These are phyloP conservation scores for Drosophila recens DNA, from an alignment of 2,888 invertebrate species.

Conservation along the genomic window DNA sequence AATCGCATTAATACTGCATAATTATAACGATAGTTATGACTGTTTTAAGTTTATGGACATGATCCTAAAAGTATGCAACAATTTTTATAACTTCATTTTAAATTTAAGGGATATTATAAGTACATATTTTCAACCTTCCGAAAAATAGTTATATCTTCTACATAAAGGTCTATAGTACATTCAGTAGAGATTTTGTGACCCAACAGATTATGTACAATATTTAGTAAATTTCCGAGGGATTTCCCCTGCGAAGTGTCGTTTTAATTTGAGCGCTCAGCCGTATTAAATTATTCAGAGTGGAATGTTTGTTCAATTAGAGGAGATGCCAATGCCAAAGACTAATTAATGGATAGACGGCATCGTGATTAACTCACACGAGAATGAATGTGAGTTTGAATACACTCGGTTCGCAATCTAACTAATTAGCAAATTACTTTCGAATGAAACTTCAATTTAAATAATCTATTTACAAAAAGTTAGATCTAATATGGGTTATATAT, in stretches of 20 bases:
- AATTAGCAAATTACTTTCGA: slow-evolving; percentile 71
- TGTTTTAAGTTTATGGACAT: background rate
- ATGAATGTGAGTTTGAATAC: slow-evolving; percentile 11
- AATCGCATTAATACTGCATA: background rate
- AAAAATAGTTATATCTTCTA: background rate
- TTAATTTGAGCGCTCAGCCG: slow-evolving; percentile 55
- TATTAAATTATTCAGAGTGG: slow-evolving; percentile 54
- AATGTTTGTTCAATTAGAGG: slow-evolving; percentile 69
- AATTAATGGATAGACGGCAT: slow-evolving; percentile 57
- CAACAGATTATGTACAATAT: slow-evolving; percentile 9
- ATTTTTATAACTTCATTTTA: background rate
- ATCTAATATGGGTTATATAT: slow-evolving; percentile 1
- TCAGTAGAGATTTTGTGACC: slow-evolving; percentile 2
- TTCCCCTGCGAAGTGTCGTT: slow-evolving; percentile 33
- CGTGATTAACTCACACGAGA: slow-evolving; percentile 33
- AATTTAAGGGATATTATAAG: background rate
- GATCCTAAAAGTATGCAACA: background rate
- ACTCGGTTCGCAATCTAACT: slow-evolving; percentile 45
- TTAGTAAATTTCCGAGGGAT: slow-evolving; percentile 9
- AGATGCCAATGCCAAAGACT: slow-evolving; percentile 43
- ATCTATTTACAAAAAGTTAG: background rate
- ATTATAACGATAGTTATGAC: background rate
- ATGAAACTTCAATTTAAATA: slow-evolving; percentile 6
- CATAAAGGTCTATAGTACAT: too few relatives aligned
- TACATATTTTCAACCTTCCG: background rate